phyloP scores from a whole-genome alignment of 2,888 invertebrate species.

The Embidobia sp. region DNA sequence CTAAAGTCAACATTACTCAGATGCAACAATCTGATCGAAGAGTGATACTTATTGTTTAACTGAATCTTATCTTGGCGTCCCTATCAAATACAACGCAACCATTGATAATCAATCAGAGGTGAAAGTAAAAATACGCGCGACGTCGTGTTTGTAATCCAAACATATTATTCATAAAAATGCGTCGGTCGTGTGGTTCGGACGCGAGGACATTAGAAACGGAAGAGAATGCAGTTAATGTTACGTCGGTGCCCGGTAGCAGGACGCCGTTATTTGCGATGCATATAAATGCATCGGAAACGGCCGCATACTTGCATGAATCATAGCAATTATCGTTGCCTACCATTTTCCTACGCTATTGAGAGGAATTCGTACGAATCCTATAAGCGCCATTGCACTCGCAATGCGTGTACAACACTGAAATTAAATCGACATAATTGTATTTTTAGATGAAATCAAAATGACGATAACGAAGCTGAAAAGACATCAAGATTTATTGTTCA shows the following conservation, averaged over 20 bases:
- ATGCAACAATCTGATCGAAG: not conserved
- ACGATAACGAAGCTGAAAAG: too few relatives aligned
- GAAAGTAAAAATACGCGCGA: conserved; percentile 29
- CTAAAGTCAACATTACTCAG: not conserved
- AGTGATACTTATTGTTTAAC: not conserved
- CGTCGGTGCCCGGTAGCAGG: conserved; percentile 64
- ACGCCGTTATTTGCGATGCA: conserved; percentile 73
- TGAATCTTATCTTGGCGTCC: conserved; percentile 1
- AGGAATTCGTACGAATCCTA: conserved; percentile 42
- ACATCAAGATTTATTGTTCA: too few relatives aligned
- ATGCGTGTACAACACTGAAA: conserved; percentile 8
- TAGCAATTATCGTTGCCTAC: conserved; percentile 76
- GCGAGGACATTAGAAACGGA: conserved; percentile 68
- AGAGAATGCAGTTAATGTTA: conserved; percentile 73
- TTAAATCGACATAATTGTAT: not conserved
- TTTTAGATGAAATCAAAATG: too few relatives aligned
- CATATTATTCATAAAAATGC: conserved; percentile 41
- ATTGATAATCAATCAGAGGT: not conserved
- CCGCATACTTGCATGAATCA: conserved; percentile 77
- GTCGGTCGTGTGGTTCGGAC: conserved; percentile 27
- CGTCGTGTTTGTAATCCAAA: conserved; percentile 22
- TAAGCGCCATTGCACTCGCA: conserved; percentile 15
- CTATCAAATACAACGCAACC: not conserved
- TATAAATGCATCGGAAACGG: conserved; percentile 75
- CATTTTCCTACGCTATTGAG: conserved; percentile 63